Base-by-base conservation (phyloP, 2,113 vertebrate species). In the Telmatochromis brichardi region DNA sequence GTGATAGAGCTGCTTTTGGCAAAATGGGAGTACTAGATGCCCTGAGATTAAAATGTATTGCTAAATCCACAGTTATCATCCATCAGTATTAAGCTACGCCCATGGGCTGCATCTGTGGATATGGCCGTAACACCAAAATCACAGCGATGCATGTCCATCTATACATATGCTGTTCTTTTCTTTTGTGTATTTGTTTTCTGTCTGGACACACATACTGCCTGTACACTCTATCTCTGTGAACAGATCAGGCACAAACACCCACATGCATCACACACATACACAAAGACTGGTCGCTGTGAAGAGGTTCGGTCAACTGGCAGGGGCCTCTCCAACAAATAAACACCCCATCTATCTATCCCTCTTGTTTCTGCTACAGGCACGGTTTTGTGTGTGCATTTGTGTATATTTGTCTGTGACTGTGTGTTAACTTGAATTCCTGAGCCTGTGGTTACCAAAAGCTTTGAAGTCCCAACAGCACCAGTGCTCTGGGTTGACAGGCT, bases 381-480 rank as follows among this genome's bases (percentile, higher is more conserved):
- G 78, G 50, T 26, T 71, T 79, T 58, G 73, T 80, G 82, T 83
- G 73, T 55, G 26, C 53, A 63, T 28, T 35, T 83, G 23, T 33
- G 50, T 47, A 73, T 71, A 58, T 79, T 53, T 81, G 54, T 88
- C 78, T 85, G 17, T 83, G 21, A 45, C 78, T 87, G 58, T 83
- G 85, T 85, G 91, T 93, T 92, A 80, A 82, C 88, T 91, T 95
- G 85, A 92, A 96, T 97, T 96, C 96, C 93, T 95, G 85, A 91
- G 91, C 89, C 93, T 95, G 93, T 95, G 94, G 96, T 96, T 95
- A 96, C 95, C 92, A 95, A 81, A 90, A 89, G 92, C 96, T 97
- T 97, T 96, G 95, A 96, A 95, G 95, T 96, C 88, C 87, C 83
- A 94, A 83, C 91, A 94, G 89, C 82, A 92, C 87, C 85, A 88